Percentiles rank a stretch among this genome's conserved stretches.
phyloP scores from a whole-genome alignment of 1,140 invertebrate genomes.

The Drosophila aff. region DNA sequence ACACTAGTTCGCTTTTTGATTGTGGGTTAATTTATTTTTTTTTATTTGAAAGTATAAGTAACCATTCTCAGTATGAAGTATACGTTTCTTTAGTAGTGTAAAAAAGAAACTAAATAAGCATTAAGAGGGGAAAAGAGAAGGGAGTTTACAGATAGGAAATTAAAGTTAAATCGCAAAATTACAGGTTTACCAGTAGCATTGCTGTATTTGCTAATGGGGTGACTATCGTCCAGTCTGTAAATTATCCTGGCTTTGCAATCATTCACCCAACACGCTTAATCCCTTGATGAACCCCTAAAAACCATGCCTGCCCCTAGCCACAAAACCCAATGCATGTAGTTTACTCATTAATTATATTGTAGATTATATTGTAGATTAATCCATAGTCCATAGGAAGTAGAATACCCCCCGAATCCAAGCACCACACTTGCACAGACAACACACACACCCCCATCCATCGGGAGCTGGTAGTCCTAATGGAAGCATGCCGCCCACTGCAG shows the following conservation, averaged over 20 bases:
- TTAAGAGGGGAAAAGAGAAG: not conserved
- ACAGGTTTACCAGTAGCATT: not conserved
- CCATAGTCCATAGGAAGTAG: slow-evolving; percentile 25
- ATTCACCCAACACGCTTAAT: slow-evolving; percentile 21
- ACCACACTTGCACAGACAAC: slow-evolving; percentile 18
- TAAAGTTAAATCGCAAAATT: not conserved
- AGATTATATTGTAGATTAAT: slow-evolving; percentile 18
- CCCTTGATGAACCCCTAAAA: not conserved
- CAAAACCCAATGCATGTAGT: slow-evolving; percentile 33
- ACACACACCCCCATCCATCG: slow-evolving; percentile 11
- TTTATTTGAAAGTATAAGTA: not conserved
- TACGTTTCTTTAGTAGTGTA: not conserved
- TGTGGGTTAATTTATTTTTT: not conserved
- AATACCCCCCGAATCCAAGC: slow-evolving; percentile 13
- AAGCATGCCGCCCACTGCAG: slow-evolving; percentile 24
- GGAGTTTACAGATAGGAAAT: not conserved
- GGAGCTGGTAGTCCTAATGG: not conserved
- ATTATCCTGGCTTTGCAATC: slow-evolving; percentile 25
- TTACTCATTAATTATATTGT: slow-evolving; percentile 15
- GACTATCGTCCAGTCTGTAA: slow-evolving; percentile 8
- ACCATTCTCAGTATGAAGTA: not conserved
- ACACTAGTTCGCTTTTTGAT: not conserved
- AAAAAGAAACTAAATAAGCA: not conserved
- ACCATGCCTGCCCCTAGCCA: slow-evolving; percentile 1
- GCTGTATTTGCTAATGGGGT: slow-evolving; percentile 1